Evolutionary conservation across 2,113 vertebrate genomes (phyloP), one percentile per base, ranked within the genome.

Genomic region (Callopanchax toddi): DNA sequence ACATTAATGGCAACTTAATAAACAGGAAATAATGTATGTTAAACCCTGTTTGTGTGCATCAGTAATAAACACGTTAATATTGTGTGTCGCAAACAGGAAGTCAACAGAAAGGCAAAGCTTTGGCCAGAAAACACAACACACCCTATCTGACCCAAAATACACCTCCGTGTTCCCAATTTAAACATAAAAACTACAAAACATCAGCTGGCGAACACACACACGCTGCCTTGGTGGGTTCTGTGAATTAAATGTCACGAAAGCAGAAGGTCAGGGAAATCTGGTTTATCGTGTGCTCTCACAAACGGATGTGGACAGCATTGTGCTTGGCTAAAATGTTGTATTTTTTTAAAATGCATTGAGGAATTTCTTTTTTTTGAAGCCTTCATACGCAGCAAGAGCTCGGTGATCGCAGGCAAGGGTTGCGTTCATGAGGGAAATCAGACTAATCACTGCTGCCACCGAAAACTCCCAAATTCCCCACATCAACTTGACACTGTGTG

Each of bases 371-470:
- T 53, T 56, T 70, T 49, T 59, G 11, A 26, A 23, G 25, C 50
- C 68, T 79, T 76, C 43, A 68, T 21, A 53, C 1, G 18, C 39
- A 39, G 32, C 17, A 55, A 68, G 45, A 66, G 64, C n/a, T 21
- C 66, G 60, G 74, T 67, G 67, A 85, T 70, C 23, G 29, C 74
- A 73, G 72, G 58, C 57, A 46, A 50, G 57, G 49, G 58, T 51
- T 55, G 54, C 51, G 29, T 70, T 68, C 78, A 67, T 12, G 5
- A 70, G 84, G 76, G 84, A 78, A 86, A 82, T 86, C 82, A 79
- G 68, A 62, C 76, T 88, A 86, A 89, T 88, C 78, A 67, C 32
- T 67, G 63, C 68, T 80, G 83, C 68, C 77, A 83, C 77, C 67
- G 73, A 69, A 74, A 74, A 75, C 22, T 73, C 77, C 75, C 75